Evolutionary conservation across 2,888 invertebrate genomes (phyloP).

Genomic region (Pachycephus smyrnensis): DNA sequence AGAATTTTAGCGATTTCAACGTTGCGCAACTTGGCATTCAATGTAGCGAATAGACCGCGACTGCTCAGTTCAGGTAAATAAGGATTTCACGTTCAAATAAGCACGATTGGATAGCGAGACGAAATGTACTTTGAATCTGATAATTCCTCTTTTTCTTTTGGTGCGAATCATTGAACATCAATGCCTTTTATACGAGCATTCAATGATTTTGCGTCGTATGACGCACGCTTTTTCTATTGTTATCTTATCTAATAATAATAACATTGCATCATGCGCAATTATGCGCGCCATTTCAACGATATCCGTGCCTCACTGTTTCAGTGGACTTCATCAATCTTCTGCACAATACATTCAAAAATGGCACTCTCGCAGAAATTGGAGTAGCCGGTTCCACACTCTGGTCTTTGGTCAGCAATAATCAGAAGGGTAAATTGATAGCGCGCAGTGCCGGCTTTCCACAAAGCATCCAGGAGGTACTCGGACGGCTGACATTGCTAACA

Average conservation of each 20-base stretch:
- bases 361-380: constrained; percentile 66
- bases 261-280: background rate
- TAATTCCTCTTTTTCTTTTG: background rate
- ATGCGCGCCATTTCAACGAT: background rate
- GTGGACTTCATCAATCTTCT: constrained; percentile 69
- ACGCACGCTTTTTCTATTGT: background rate
- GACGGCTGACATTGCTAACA: constrained; percentile 61
- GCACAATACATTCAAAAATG: constrained; percentile 65
- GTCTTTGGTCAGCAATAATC: constrained; percentile 78
- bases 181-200: background rate
- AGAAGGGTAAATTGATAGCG: constrained; percentile 73
- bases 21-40: constrained; percentile 71
- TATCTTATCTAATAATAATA: background rate
- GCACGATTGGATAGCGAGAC: constrained; percentile 1
- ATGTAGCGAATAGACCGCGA: constrained; percentile 69
- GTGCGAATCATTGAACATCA: background rate
- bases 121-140: background rate
- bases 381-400: constrained; percentile 72
- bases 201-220: background rate
- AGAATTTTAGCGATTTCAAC: constrained; percentile 67
- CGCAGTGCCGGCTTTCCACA: constrained; percentile 68
- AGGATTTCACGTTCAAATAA: constrained; percentile 2
- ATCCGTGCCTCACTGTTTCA: constrained; percentile 47
- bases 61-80: constrained; percentile 68
- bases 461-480: constrained; percentile 67